Evolutionary conservation across 2,888 invertebrate genomes (phyloP).

Genomic region (Chloroclysta siterata): DNA sequence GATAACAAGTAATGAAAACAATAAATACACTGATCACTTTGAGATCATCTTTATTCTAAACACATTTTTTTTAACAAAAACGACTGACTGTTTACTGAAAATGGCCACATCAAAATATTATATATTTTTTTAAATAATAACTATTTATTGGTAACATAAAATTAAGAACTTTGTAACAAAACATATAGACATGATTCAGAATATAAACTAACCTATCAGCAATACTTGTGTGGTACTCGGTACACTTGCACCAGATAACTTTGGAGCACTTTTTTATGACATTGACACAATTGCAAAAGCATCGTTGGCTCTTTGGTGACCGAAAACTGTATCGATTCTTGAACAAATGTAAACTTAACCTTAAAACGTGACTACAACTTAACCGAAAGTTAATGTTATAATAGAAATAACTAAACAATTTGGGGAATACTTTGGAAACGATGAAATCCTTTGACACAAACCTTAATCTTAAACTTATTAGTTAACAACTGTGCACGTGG

Average conservation of each 20-base stretch:
- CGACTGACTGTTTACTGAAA: conserved; percentile 66
- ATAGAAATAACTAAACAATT: conserved; percentile 76
- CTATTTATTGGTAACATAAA: conserved; percentile 74
- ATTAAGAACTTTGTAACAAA: conserved; percentile 63
- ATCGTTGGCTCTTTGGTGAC: conserved; percentile 72
- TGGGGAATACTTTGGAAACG: conserved; percentile 86
- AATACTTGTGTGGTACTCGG: conserved; percentile 41
- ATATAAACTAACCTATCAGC: conserved; percentile 43
- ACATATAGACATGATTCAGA: conserved; percentile 52
- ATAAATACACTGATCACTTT: conserved; percentile 84
- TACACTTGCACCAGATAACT: conserved; percentile 33
- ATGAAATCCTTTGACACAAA: conserved; percentile 85
- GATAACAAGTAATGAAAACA: conserved; percentile 75
- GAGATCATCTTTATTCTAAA: conserved; percentile 81
- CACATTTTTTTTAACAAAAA: conserved; percentile 67
- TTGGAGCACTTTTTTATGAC: conserved; percentile 28
- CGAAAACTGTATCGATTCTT: conserved; percentile 62
- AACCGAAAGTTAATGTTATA: conserved; percentile 62
- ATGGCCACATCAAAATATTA: conserved; percentile 73
- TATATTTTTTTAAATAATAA: conserved; percentile 47
- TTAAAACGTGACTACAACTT: conserved; percentile 78
- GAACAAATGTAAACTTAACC: conserved; percentile 71
- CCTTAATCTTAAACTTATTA: conserved; percentile 81
- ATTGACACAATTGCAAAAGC: conserved; percentile 33
- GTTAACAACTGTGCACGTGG: conserved; percentile 84